Evolutionary conservation across 2,797 vertebrate species (phyloP), one percentile per base, ranked within the genome.

Genomic region (Taenioides sp.): DNA sequence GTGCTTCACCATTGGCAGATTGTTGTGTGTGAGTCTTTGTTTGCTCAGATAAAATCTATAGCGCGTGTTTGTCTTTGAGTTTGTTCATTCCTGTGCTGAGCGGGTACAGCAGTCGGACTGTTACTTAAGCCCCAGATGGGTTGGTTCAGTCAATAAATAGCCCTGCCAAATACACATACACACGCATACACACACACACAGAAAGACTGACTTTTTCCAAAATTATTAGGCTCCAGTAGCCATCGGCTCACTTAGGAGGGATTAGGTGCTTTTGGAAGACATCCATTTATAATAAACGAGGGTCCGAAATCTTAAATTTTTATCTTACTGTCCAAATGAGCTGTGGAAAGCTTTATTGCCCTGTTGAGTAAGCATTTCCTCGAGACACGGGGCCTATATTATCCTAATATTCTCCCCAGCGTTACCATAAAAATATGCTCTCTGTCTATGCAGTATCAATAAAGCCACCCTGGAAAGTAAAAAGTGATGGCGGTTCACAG

Each of bases 341-440:
- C 72, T 69, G 65, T 47, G 16, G 67, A 57, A 55, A 57, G 76
- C 78, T 75, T 87, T 79, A 82, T 75, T 40, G 52, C 78, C 67
- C 52, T 74, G 77, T 80, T 69, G 81, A 84, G 69, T 84, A 81
- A 81, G 80, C 84, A 78, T 31, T 84, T 85, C 61, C 78, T 18
- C 37, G 69, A 73, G 7, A 9, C 76, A 72, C 69, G 74, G 63
- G 59, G 67, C 59, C 70, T 50, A 71, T 73, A 74, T 80, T 60
- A 72, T 77, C 70, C 37, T 55, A 71, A 76, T 60, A 62, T 76
- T 67, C 65, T 80, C 74, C 52, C 63, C 59, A 71, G 55, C 72
- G 70, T 75, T 80, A 40, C 66, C 34, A 76, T 52, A 59, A 63
- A 71, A 74, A 70, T 54, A 9, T 1, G 20, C 72, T 71, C 78